Evolutionary conservation across 1,140 invertebrate genomes (phyloP).

Genomic region (Heliconius himera): DNA sequence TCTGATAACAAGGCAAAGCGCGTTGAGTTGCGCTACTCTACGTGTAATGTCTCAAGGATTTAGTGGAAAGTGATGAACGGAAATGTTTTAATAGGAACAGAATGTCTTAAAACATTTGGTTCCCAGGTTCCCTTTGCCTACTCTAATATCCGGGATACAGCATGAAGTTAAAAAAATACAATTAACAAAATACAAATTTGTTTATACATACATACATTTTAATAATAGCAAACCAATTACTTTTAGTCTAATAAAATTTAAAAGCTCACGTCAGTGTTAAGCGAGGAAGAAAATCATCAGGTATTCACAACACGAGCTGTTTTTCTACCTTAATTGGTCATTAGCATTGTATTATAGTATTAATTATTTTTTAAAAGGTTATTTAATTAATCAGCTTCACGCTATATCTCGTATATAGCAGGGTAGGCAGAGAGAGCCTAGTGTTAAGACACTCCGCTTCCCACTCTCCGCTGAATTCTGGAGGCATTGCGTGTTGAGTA

Average conservation of each 20-base stretch:
- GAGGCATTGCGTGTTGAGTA: too few relatives aligned
- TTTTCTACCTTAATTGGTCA: conserved; percentile 10
- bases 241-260: conserved; percentile 5
- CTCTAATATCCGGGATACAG: too few relatives aligned
- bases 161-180: too few relatives aligned
- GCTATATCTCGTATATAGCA: too few relatives aligned
- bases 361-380: conserved; percentile 4
- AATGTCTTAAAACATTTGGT: neutral
- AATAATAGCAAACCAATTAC: neutral
- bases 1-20: too few relatives aligned
- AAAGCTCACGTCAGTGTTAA: neutral
- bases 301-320: conserved; percentile 11
- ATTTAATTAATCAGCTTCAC: neutral
- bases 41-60: too few relatives aligned
- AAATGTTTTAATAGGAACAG: too few relatives aligned
- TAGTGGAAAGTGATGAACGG: neutral
- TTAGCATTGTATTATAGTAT: conserved; percentile 1
- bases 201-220: neutral
- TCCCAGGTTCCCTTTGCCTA: too few relatives aligned
- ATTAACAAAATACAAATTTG: neutral
- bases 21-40: too few relatives aligned
- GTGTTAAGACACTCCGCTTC: too few relatives aligned
- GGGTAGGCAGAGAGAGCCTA: too few relatives aligned
- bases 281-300: neutral
- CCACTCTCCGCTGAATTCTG: too few relatives aligned